Base-by-base conservation (phyloP, 2,797 vertebrate genomes). In the Sylvilagus floridanus region DNA sequence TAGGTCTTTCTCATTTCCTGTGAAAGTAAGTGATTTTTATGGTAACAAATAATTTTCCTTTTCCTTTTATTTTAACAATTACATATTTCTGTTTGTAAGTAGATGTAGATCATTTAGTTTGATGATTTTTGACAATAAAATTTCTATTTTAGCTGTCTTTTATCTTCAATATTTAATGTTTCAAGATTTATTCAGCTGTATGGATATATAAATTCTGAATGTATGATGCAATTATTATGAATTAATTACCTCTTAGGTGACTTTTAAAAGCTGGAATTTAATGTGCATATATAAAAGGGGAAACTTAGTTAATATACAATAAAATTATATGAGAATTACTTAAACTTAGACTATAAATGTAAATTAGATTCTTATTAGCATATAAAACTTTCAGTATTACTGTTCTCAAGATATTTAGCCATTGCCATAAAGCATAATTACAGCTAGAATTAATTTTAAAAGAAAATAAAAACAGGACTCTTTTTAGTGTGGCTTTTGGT, bases 261-360 rank as follows among this genome's bases (percentile, higher is more conserved):
- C 90, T 97, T 94, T 97, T 96, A 96, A 97, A 97, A 97, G 84
- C 86, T 97, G 92, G 78, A 81, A 65, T 96, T 96, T 97, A 97
- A 96, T 97, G 54, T 26, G 78, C 12, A 91, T 82, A 88, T 95
- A 95, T 96, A 94, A 93, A 96, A 94, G 63, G 26, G 62, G 82
- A 96, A 96, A 95, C 62, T 60, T 95, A 96, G 81, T 94, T 97
- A 97, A 95, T 95, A 94, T 72, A 95, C 79, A 90, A 96, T 96
- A 97, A 97, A 97, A 96, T 97, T 97, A 96, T 81, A 95, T 88
- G 91, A 65, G 91, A 96, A 96, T 96, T 96, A 95, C 72, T 97
- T 97, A 96, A 95, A 96, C 24, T 95, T 95, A 42, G 92, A 62
- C 95, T 84, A 69, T 97, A 88, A 96, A 96, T 93, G 82, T 95